Conservation (phyloP, 1,140 invertebrate genomes). For the Hyposmocoma kahamanoa region DNA sequence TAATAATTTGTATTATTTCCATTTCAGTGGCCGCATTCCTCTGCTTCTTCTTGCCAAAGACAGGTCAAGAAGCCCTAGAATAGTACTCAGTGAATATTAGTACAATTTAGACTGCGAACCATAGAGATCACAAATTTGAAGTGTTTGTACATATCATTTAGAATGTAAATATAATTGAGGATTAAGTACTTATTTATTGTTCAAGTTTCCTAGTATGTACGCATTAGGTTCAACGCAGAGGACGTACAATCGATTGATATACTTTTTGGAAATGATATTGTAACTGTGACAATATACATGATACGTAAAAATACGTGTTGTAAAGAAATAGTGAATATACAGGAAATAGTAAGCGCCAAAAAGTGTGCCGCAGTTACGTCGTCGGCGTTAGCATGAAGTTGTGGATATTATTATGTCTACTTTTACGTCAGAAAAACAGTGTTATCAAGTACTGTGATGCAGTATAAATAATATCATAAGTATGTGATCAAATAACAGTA, state of each 20-base stretch:
- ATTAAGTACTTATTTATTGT: slow-evolving; percentile 32
- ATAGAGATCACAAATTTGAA: slow-evolving; percentile 32
- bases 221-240: no score
- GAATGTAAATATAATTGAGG: slow-evolving; percentile 65
- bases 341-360: no score
- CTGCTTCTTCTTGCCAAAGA: slow-evolving; percentile 79
- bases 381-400: no score
- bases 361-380: no score
- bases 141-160: slow-evolving; percentile 59
- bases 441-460: slow-evolving; percentile 54
- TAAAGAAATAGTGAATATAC: no score
- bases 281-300: no score
- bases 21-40: slow-evolving; percentile 79
- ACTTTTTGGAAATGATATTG: no score
- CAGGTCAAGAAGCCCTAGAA: slow-evolving; percentile 79
- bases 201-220: slow-evolving; percentile 2
- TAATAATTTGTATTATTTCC: no score
- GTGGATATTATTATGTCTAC: no score
- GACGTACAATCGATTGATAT: no score
- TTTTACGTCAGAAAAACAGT: no score
- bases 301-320: no score
- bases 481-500: slow-evolving; percentile 56
- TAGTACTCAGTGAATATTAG: slow-evolving; percentile 59
- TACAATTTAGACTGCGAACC: slow-evolving; percentile 53
- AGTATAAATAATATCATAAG: slow-evolving; percentile 48